phyloP scores from a whole-genome alignment of 1,140 invertebrate genomes.

The Drosophila arawakana region DNA sequence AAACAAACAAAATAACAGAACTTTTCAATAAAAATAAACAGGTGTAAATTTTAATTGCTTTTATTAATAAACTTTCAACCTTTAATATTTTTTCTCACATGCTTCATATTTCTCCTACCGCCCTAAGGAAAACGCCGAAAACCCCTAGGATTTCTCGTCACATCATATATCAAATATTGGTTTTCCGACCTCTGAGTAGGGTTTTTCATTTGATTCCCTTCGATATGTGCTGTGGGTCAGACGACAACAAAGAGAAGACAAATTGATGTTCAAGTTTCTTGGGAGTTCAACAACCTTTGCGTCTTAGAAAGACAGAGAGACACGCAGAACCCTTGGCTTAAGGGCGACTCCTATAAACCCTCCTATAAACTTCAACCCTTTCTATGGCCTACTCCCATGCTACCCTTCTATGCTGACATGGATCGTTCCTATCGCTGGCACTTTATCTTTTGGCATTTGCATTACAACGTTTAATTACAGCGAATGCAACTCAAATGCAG shows the following conservation, averaged over 20 bases:
- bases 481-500: conserved; percentile 25
- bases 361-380: conserved; percentile 24
- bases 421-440: conserved; percentile 48
- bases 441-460: conserved; percentile 74
- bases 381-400: not conserved
- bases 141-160: conserved; percentile 8
- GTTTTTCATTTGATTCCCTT: conserved; percentile 28
- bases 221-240: conserved; percentile 24
- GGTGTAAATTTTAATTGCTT: not conserved
- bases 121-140: not conserved
- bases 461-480: conserved; percentile 67
- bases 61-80: not conserved
- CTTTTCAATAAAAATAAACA: not conserved
- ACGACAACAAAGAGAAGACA: conserved; percentile 22
- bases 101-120: conserved; percentile 7
- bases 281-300: conserved; percentile 29
- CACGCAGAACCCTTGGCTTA: conserved; percentile 12
- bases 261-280: conserved; percentile 37
- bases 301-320: conserved; percentile 24
- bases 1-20: no score
- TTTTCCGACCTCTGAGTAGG: conserved; percentile 27
- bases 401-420: conserved; percentile 5
- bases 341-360: conserved; percentile 16
- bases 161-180: conserved; percentile 14
- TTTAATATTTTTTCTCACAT: conserved; percentile 3